Base-by-base conservation (phyloP, 1,140 invertebrate genomes). In the Musca vetustissima region DNA sequence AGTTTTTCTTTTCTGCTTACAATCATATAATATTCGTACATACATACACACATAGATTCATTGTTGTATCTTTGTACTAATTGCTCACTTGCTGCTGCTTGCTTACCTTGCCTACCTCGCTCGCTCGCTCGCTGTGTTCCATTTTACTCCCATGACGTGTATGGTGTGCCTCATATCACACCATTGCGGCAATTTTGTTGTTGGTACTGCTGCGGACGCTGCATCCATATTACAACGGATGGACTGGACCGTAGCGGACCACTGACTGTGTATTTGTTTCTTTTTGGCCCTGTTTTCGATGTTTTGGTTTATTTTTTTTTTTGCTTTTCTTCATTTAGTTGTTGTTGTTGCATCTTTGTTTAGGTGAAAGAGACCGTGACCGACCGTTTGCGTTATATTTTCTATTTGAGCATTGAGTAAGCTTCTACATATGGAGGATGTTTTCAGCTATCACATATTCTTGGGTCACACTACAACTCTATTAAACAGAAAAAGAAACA, bases 351-450 rank as follows among this genome's bases (percentile, higher is more conserved):
- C 57, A 36, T 28, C 57, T 61, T 61, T 61, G 57, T 61, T 61
- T 61, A 19, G 36, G 28, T 36, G 57, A 61, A 61, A 61, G 57
- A 61, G 57, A 61, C 57, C 57, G 57, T 61, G 57, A 61, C n/a
- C n/a, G n/a, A n/a, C 57, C 57, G 57, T 61, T 61, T 61, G 25
- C 43, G 17, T 36, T 61, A 4, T 43, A 43, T 61, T 55, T 52
- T 52, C n/a, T 52, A 17, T 52, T 1, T 52, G 17, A 52, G 49
- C 13, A 19, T 11, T 21, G 49, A 36, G 32, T 36, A 4, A 28
- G 3, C n/a, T 61, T 61, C 28, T 43, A 15, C 28, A 19, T 36
- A n/a, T n/a, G n/a, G n/a, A n/a, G n/a, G n/a, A n/a, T n/a, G n/a
- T n/a, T n/a, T 52, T 21, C 21, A 52, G 17, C n/a, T 52, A 19